These are phyloP conservation scores for Opisthocomus hoazin DNA, from an alignment of 2,113 vertebrate species.

Conservation along the genomic window DNA sequence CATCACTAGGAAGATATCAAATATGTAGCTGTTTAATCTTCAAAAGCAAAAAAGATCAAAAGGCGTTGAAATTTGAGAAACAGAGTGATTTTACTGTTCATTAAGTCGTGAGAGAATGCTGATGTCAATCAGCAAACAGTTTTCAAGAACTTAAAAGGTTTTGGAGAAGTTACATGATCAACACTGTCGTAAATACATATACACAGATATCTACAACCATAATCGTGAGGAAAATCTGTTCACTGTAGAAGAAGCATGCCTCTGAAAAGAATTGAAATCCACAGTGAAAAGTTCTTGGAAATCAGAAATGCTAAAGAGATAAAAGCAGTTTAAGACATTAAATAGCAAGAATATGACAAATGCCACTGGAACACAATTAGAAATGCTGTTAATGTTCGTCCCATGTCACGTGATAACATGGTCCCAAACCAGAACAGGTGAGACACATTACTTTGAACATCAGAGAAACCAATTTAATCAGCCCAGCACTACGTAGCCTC, in stretches of 20 bases:
- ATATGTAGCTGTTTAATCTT: neutral
- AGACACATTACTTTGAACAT: neutral
- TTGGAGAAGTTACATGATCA: neutral
- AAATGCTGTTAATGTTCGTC: neutral
- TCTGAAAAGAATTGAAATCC: neutral
- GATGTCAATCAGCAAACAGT: neutral
- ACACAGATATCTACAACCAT: neutral
- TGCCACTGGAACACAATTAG: neutral
- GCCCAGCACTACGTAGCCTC: neutral
- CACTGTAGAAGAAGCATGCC: neutral
- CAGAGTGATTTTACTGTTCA: neutral
- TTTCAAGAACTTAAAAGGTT: neutral
- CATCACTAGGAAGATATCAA: neutral
- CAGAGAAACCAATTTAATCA: neutral
- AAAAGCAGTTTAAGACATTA: neutral
- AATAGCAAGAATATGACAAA: neutral
- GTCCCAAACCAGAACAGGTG: neutral
- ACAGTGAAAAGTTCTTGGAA: neutral
- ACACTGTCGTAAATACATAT: neutral
- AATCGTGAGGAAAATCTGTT: neutral
- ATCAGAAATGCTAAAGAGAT: neutral
- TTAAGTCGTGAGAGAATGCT: neutral
- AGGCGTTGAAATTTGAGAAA: neutral
- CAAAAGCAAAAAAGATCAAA: neutral
- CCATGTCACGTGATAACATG: neutral